Evolutionary conservation across 1,140 invertebrate genomes (phyloP).

Genomic region (Zophobas atratus): DNA sequence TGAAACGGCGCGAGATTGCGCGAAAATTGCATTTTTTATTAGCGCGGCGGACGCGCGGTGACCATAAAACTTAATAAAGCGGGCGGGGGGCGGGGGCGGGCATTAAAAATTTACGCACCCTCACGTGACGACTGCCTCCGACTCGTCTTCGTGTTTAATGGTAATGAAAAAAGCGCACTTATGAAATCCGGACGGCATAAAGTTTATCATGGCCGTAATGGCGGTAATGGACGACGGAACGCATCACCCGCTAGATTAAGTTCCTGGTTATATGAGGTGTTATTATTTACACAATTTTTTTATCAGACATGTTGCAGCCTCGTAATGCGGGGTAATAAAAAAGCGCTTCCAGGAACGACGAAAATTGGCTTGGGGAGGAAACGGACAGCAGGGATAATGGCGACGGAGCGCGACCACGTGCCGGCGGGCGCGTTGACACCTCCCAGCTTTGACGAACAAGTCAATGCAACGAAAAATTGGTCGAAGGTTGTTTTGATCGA

Average conservation of each 20-base stretch:
- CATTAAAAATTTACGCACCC: slow-evolving; percentile 24
- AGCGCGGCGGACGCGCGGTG: slow-evolving; percentile 4
- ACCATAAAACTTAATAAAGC: slow-evolving; percentile 36
- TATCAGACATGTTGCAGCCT: slow-evolving; percentile 19
- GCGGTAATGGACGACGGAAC: slow-evolving; percentile 19
- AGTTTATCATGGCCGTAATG: slow-evolving; percentile 25
- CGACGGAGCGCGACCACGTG: too few relatives aligned
- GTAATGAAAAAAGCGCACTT: background rate
- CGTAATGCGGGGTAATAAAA: slow-evolving; percentile 20
- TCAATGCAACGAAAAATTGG: too few relatives aligned
- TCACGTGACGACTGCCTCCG: slow-evolving; percentile 11
- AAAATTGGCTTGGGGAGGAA: slow-evolving; percentile 5
- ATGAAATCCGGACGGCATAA: background rate
- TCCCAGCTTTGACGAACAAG: too few relatives aligned
- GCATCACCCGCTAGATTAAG: slow-evolving; percentile 36
- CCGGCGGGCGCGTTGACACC: too few relatives aligned
- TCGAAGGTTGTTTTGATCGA: too few relatives aligned
- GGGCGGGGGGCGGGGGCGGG: background rate
- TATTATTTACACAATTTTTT: slow-evolving; percentile 41
- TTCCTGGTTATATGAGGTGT: slow-evolving; percentile 35
- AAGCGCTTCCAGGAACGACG: slow-evolving; percentile 2
- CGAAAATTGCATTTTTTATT: slow-evolving; percentile 40
- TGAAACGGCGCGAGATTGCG: slow-evolving; percentile 14
- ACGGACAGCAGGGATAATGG: too few relatives aligned
- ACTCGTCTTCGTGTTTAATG: slow-evolving; percentile 19